Evolutionary conservation across 2,113 vertebrate genomes (phyloP), one percentile per base, ranked within the genome.

Genomic region (Dromaius novaehollandiae): DNA sequence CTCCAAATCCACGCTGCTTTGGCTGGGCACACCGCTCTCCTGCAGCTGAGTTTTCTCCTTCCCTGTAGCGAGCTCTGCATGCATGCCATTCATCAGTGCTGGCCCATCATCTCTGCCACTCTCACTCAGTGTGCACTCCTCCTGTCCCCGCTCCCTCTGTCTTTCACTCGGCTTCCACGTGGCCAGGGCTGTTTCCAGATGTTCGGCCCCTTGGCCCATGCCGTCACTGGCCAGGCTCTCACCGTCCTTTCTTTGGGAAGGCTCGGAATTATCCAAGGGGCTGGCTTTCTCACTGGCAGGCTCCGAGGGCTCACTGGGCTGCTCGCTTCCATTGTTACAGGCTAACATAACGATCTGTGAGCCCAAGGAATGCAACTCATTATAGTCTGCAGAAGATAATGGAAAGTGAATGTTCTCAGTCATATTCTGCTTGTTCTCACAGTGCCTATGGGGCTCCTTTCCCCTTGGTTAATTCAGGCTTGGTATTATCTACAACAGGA

Each of bases 341-440:
- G 76, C 44, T 87, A 1, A 55, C 13, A 6, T 8, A 5, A 90
- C 34, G 26, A 70, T 80, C 91, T 50, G 85, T 1, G 69, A 75
- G 92, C 91, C 89, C 7, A 36, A 71, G 89, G 68, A 81, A 18
- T 11, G 94, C 74, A 42, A 91, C 75, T 95, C 91, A 44, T 86
- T 3, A 77, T 44, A 4, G 2, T 61, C 80, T 2, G 60, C 13
- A 1, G 42, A 80, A 1, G 66, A 2, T 2, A 70, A 7, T 10
- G 96, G 78, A 6, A 69, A 12, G 44, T 30, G 88, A 66, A 85
- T 61, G 82, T 10, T 64, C 64, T 93, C 65, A 20, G 94, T 97
- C 97, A 97, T 97, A 21, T 69, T 97, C 95, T 15, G 28, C 48
- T 79, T 21, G 1, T 38, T 26, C 42, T 80, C 65, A 66, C 91